A percentile compares a stretch with the other conserved stretches of the same genome.
These are phyloP conservation scores for Tautogolabrus adspersus DNA, from an alignment of 2,113 vertebrate species.

Conservation along the genomic window DNA sequence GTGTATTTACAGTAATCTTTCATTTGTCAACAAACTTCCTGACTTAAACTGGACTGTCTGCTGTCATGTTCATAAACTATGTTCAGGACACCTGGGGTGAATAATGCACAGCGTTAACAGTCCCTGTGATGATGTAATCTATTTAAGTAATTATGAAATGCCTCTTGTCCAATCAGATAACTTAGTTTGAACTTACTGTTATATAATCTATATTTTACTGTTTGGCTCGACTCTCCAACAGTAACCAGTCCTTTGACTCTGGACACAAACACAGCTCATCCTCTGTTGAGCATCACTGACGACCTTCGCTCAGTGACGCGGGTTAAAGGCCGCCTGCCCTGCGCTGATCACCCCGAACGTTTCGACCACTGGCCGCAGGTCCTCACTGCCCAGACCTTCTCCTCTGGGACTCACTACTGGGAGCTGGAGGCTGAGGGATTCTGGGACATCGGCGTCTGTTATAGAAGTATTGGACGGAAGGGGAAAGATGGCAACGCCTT, in stretches of 20 bases:
- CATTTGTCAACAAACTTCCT: too few relatives aligned
- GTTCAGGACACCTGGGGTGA: too few relatives aligned
- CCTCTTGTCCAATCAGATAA: neutral
- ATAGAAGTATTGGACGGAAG: constrained; percentile 79
- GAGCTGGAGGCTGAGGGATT: constrained; percentile 82
- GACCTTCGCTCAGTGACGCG: constrained; percentile 73
- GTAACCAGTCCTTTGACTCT: constrained; percentile 77
- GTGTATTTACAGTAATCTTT: too few relatives aligned
- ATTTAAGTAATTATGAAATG: too few relatives aligned
- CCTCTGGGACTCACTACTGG: constrained; percentile 82
- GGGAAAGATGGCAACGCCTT: constrained; percentile 79
- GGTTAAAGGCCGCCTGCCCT: constrained; percentile 67
- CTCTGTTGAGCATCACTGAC: constrained; percentile 77
- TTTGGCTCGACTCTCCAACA: constrained; percentile 16
- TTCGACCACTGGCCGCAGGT: constrained; percentile 85
- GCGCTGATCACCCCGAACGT: constrained; percentile 69
- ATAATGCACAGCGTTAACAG: too few relatives aligned
- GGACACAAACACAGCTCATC: constrained; percentile 80
- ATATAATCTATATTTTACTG: neutral
- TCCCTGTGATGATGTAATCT: too few relatives aligned
- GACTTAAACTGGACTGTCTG: too few relatives aligned
- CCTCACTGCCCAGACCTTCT: constrained; percentile 72
- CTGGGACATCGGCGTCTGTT: constrained; percentile 82
- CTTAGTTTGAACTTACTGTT: neutral
- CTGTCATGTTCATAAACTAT: too few relatives aligned